Base-by-base conservation (phyloP, 2,888 invertebrate genomes). In the Agrilus mali region DNA sequence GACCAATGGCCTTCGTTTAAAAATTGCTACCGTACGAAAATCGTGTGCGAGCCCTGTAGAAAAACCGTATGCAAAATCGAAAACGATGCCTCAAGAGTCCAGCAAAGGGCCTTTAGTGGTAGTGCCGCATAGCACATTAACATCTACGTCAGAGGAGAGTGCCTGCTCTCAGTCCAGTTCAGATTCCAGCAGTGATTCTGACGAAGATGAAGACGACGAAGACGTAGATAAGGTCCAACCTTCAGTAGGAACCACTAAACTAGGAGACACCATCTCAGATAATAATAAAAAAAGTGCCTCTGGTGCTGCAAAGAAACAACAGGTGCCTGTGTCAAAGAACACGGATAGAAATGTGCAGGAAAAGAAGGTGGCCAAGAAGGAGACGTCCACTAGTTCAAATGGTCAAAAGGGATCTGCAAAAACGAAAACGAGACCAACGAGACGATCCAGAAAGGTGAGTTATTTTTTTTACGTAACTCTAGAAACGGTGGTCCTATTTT, bases 1-100 rank as follows among this genome's bases (percentile, higher is more conserved):
- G 60, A 76, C 77, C 36, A 74, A 75, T 36, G 76, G 76, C 15
- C 59, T 78, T 41, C 73, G 77, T 48, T 66, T 78, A 40, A 78
- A 75, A 54, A 77, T 77, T 44, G 76, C 77, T 49, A 75, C 75
- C 35, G 73, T 77, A 47, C 73, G 71, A 38, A 72, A 72, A 56
- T 56, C 73, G 61, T 59, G 60, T 52, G 49, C 61, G 61, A 55
- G 64, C 62, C 34, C 71, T 63, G 53, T 42, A 12, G 50, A 51
- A 44, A 51, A 48, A 44, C 32, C 47, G 38, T 36, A 42, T 15
- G 35, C 40, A 42, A 47, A 50, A 38, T 7, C 47, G 13, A 38
- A 31, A 13, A 15, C 32, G 6, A 47, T 43, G 38, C 33, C 37
- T 33, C 50, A 47, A 48, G 34, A 37, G 35, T 43, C 41, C 42